Evolutionary conservation across 2,888 invertebrate species (phyloP).

Genomic region (Deroplatys truncata): DNA sequence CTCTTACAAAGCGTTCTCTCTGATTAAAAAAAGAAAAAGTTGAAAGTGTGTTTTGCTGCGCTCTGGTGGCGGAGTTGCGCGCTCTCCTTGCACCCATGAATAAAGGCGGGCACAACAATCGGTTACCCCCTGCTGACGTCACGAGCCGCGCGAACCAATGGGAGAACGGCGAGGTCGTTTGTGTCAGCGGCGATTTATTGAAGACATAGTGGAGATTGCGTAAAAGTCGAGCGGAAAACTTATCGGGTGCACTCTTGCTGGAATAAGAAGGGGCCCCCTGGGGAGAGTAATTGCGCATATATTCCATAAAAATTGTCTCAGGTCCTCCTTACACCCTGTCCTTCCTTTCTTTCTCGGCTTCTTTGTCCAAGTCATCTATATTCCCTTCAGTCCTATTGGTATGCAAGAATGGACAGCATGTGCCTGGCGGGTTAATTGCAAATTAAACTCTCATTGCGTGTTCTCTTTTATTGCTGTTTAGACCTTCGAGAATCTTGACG

Average conservation of each 20-base stretch:
- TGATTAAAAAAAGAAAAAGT: not conserved
- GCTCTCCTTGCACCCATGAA: constrained; percentile 10
- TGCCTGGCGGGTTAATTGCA: not conserved
- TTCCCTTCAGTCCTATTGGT: not conserved
- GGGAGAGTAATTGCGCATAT: constrained; percentile 2
- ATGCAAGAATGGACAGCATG: not conserved
- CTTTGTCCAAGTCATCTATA: not conserved
- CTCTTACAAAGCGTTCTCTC: not conserved
- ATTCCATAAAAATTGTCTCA: not conserved
- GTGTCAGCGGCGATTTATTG: constrained; percentile 2
- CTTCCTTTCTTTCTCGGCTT: not conserved
- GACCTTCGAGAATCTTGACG: too few relatives aligned
- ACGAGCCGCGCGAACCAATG: constrained; percentile 11
- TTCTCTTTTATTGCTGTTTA: not conserved
- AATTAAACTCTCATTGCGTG: not conserved
- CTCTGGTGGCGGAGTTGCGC: not conserved
- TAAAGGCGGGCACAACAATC: constrained; percentile 22
- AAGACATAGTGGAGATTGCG: constrained; percentile 11
- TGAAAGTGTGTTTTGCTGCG: constrained; percentile 1
- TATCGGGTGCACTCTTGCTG: not conserved
- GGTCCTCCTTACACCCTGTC: not conserved
- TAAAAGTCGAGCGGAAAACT: constrained; percentile 11
- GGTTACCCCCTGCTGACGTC: constrained; percentile 19
- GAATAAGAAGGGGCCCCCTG: constrained; percentile 1
- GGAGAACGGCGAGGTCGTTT: constrained; percentile 7